Base-by-base conservation (phyloP, 2,113 vertebrate genomes). In the Gobiocypris rarus region DNA sequence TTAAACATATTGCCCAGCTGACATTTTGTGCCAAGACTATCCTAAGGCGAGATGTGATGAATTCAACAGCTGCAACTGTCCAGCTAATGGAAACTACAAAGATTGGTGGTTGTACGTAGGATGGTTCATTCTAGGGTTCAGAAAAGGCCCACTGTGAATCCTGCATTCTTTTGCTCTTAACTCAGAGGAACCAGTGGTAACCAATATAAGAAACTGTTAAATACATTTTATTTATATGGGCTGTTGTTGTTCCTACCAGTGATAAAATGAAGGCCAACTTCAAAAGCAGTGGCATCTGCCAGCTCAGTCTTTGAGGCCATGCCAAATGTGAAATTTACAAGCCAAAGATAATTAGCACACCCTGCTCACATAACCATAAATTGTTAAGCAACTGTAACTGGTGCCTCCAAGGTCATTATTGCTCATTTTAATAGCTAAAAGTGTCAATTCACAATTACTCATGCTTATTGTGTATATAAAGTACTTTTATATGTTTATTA, bases 291-390 rank as follows among this genome's bases (percentile, higher is more conserved):
- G 71, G 22, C 59, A 48, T 82, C 54, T 48, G 58, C 61, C 73
- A 24, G 75, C 82, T 70, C 77, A 70, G 19, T 58, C 69, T 75
- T 48, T 67, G 50, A 77, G 50, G 4, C 5, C 26, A 52, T 78
- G 74, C 82, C 67, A 82, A 63, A 81, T 19, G n/a, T 82, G 43
- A 74, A 84, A 67, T 86, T 88, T 86, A 86, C 80, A 74, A 70
- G 61, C 45, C 59, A 43, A 54, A 74, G 83, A 85, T 86, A 86
- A 86, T 83, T 85, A 74, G 26, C 5, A 74, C 24, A 43, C 78
- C 34, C 65, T 31, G 2, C 50, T 52, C 77, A n/a, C 70, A 5
- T 43, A 65, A 54, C 45, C 80, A 83, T 69, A 67, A 65, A 79
- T 76, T 85, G 45, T 28, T 70, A 28, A 73, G 67, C 38, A 81